Evolutionary conservation across 1,140 invertebrate genomes (phyloP).

Genomic region (Trinorchestia longiramus): DNA sequence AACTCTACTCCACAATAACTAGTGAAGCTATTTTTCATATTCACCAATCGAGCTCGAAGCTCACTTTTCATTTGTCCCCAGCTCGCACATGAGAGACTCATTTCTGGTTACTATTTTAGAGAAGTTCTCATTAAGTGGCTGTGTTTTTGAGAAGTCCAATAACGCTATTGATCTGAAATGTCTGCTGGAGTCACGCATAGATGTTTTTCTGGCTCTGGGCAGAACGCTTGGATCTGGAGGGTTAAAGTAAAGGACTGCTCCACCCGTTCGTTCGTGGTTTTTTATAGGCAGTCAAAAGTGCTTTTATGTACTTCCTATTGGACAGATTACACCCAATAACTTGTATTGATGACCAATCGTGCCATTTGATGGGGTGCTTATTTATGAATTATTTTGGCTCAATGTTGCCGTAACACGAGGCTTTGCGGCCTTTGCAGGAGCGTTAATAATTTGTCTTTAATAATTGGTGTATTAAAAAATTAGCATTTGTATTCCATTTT

Average conservation of each 20-base stretch:
- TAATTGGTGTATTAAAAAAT: neutral
- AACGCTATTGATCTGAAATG: neutral
- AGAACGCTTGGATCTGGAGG: neutral
- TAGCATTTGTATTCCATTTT: neutral
- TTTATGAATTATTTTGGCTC: constrained; percentile 16
- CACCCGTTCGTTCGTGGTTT: neutral
- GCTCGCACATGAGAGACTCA: neutral
- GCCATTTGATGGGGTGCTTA: constrained; percentile 21
- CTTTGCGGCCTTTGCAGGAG: neutral
- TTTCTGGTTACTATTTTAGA: neutral
- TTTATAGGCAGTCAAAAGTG: constrained; percentile 27
- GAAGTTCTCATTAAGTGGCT: neutral
- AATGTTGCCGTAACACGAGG: neutral
- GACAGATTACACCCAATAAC: constrained; percentile 51
- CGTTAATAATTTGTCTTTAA: neutral
- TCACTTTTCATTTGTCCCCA: neutral
- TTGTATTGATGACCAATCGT: constrained; percentile 38
- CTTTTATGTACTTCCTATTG: constrained; percentile 30
- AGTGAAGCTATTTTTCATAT: neutral
- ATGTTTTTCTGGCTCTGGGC: neutral
- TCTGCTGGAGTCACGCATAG: neutral
- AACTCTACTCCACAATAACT: neutral
- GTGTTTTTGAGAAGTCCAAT: neutral
- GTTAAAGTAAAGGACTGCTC: neutral
- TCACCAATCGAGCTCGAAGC: neutral